Evolutionary conservation across 2,888 invertebrate species (phyloP), one percentile per base, ranked within the genome.

Genomic region (Malthinus flaveolus): DNA sequence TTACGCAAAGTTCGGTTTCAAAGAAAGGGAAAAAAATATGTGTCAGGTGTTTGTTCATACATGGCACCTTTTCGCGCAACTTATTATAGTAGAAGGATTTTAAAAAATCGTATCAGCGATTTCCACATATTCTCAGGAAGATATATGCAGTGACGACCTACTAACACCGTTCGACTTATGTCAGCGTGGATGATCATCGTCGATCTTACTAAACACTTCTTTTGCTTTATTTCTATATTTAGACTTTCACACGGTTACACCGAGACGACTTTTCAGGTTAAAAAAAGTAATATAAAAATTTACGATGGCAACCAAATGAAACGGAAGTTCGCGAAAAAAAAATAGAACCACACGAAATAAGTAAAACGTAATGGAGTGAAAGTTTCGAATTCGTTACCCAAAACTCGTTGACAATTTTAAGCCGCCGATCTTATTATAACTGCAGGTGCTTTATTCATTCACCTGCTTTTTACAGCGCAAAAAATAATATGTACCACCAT

Each of bases 91-190:
- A 23, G 23, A 5, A 23, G 23, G 23, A 23, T 23, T 23, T 23
- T 23, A 23, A 23, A 23, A 23, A 23, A 23, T 23, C 23, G 23
- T 15, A 42, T 15, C 39, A n/a, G 37, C 37, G 33, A 57, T 52
- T 59, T 59, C 50, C 55, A 55, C 50, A 56, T 45, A 32, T 52
- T 52, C 47, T 60, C 56, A 48, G 56, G 52, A 53, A 49, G 56
- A 56, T 56, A 15, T 42, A 42, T 42, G 23, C 39, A 42, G 44
- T 48, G 15, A 44, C 42, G 60, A 60, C 60, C 60, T 42, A 60
- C 56, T 60, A 47, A 60, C 60, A 60, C 60, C 56, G 60, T 60
- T 60, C 56, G 53, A 46, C 60, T 60, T 60, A 60, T 60, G 60
- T 60, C 60, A 60, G 53, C 56, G 59, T 59, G 48, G 54, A 54